These are phyloP conservation scores for Dryas iulia DNA, from an alignment of 1,140 invertebrate species.

Conservation along the genomic window DNA sequence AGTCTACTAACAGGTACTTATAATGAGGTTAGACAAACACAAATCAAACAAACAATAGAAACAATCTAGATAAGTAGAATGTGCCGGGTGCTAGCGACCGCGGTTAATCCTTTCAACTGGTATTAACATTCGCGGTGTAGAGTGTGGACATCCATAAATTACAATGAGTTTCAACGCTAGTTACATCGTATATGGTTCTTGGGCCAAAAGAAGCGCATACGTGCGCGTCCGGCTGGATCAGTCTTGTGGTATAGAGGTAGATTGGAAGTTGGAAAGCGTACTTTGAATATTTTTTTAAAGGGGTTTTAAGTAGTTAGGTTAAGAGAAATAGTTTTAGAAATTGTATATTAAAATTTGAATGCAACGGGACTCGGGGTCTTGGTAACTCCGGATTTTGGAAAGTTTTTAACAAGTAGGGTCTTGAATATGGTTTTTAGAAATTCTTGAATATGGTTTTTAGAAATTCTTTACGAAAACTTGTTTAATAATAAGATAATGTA, in stretches of 20 bases:
- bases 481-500: too few relatives aligned
- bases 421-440: too few relatives aligned
- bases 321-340: too few relatives aligned
- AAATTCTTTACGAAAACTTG: too few relatives aligned
- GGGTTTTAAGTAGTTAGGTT: too few relatives aligned
- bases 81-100: slow-evolving; percentile 35
- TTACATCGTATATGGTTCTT: slow-evolving; percentile 53
- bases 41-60: slow-evolving; percentile 37
- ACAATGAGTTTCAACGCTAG: slow-evolving; percentile 63
- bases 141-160: slow-evolving; percentile 65
- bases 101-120: slow-evolving; percentile 62
- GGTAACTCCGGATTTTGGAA: too few relatives aligned
- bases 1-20: background rate
- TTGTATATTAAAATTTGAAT: too few relatives aligned
- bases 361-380: too few relatives aligned
- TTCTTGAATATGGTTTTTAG: too few relatives aligned
- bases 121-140: slow-evolving; percentile 52
- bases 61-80: slow-evolving; percentile 41
- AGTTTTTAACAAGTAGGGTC: too few relatives aligned
- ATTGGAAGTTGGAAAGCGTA: slow-evolving; percentile 1
- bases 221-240: slow-evolving; percentile 56
- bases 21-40: slow-evolving; percentile 11
- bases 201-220: slow-evolving; percentile 51
- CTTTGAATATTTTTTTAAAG: too few relatives aligned
- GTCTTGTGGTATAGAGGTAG: slow-evolving; percentile 13